phyloP scores from a whole-genome alignment of 2,797 vertebrate species.

The Apogon hyalosoma region DNA sequence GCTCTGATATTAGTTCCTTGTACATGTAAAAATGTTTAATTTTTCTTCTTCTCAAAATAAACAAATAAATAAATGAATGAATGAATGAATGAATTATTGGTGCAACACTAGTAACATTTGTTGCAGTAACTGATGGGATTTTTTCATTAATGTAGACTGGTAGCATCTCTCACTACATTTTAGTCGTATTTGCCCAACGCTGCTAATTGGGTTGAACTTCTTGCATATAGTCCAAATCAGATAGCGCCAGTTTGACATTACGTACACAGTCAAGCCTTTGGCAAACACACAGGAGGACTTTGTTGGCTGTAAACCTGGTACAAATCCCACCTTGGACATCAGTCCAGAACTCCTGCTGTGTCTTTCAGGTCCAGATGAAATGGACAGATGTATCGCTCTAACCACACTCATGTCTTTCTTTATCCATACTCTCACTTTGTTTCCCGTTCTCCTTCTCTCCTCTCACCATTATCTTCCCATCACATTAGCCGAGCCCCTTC shows the following conservation, averaged over 20 bases:
- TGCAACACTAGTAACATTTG: no score
- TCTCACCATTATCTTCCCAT: slow-evolving; percentile 29
- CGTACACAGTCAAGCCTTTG: slow-evolving; percentile 51
- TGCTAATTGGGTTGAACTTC: slow-evolving; percentile 56
- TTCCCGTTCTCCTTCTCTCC: slow-evolving; percentile 21
- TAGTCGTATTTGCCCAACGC: no score
- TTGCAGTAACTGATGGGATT: no score
- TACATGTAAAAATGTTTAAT: no score
- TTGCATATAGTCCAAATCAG: slow-evolving; percentile 64
- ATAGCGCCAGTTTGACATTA: slow-evolving; percentile 53
- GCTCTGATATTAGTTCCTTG: no score
- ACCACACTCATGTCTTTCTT: slow-evolving; percentile 6
- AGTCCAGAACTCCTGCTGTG: slow-evolving; percentile 17
- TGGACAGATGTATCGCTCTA: slow-evolving; percentile 14
- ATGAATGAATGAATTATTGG: no score
- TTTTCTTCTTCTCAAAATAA: no score
- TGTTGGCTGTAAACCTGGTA: slow-evolving; percentile 44
- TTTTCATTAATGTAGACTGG: no score
- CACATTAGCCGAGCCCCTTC: slow-evolving; percentile 16
- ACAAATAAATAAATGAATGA: no score
- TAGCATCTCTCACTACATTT: no score
- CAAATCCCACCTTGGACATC: slow-evolving; percentile 50
- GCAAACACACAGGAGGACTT: slow-evolving; percentile 60
- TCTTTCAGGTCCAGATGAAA: slow-evolving; percentile 15
- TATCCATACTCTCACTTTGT: slow-evolving; percentile 9